Evolutionary conservation across 1,140 invertebrate genomes (phyloP).

Genomic region (Aporrectodea caliginosa): DNA sequence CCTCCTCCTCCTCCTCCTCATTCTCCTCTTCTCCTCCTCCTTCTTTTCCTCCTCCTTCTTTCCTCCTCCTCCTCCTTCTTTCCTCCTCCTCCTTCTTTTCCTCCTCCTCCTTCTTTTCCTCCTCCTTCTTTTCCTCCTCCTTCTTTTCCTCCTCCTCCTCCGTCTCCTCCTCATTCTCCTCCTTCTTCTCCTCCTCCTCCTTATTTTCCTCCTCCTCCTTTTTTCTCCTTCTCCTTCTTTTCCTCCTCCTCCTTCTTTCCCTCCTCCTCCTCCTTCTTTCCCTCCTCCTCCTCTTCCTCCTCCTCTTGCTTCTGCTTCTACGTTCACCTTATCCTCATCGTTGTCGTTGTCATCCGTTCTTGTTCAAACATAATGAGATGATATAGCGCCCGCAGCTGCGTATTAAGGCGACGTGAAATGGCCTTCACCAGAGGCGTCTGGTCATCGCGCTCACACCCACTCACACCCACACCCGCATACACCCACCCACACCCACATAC

Average conservation of each 20-base stretch:
- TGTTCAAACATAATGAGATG: slow-evolving; percentile 17
- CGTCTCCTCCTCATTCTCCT: slow-evolving; percentile 21
- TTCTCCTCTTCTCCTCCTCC: too few relatives aligned
- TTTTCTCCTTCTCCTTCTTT: slow-evolving; percentile 7
- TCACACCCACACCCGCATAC: too few relatives aligned
- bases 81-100: slow-evolving; percentile 31
- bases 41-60: slow-evolving; percentile 7
- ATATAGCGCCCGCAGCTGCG: too few relatives aligned
- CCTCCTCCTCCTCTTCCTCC: slow-evolving; percentile 30
- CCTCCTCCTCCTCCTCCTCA: slow-evolving; percentile 21
- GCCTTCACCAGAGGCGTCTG: too few relatives aligned
- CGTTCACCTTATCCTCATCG: slow-evolving; percentile 19
- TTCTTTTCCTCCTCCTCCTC: slow-evolving; percentile 28
- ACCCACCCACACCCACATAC: too few relatives aligned
- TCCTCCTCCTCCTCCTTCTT: not conserved
- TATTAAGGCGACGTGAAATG: too few relatives aligned
- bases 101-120: slow-evolving; percentile 28
- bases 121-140: slow-evolving; percentile 28
- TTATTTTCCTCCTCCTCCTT: not conserved
- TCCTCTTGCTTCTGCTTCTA: slow-evolving; percentile 29
- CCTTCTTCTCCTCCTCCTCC: too few relatives aligned
- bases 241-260: slow-evolving; percentile 26
- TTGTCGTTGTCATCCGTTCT: slow-evolving; percentile 24
- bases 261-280: slow-evolving; percentile 27
- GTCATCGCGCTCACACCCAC: too few relatives aligned